Evolutionary conservation across 92 coral and sea anemone genomes (phyloP), one percentile per base, ranked within the genome.

Genomic region (Virgularia gustaviana): DNA sequence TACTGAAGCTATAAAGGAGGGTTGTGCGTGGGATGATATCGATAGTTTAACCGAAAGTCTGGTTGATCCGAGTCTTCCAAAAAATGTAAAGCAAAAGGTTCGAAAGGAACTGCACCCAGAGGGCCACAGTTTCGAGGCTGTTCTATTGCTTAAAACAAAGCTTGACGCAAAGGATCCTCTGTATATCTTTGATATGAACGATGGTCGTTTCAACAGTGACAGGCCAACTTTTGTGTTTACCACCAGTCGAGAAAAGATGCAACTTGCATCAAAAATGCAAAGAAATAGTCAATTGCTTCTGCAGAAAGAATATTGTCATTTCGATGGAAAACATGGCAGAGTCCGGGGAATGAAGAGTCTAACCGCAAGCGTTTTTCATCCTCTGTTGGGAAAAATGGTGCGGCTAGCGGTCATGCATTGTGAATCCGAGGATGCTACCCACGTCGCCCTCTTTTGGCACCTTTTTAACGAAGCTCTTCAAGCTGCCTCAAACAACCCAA

Each of bases 81-180:
- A 73, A 63, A 57, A 73, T 24, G 58, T 58, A 37, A 73, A 73
- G 64, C 70, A 73, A 38, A 57, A 57, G 28, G 79, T 58, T 42
- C n/a, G 70, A 57, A 73, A 73, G 54, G 70, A 59, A 49, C 41
- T 57, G 52, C 79, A 58, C 27, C 79, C 79, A 20, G 70, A 31
- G n/a, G 70, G 79, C 70, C 79, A 73, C 38, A 73, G 79, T 45
- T 56, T 73, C 16, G 79, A 57, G 7, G 79, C 70, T 30, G 60
- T 59, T 16, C 70, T n/a, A 9, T 36, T 73, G 23, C 56, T 73
- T 34, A 73, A 73, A 29, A 38, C 70, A 36, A 56, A 34, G 23
- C 70, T 58, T 8, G 79, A 73, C 56, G 30, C 4, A 58, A 73
- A 59, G 23, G 79, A 73, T 59, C 79, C 79, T 19, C 57, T 73